Conservation (phyloP, 2,797 vertebrate genomes). For the Neomorphus geoffroyi region DNA sequence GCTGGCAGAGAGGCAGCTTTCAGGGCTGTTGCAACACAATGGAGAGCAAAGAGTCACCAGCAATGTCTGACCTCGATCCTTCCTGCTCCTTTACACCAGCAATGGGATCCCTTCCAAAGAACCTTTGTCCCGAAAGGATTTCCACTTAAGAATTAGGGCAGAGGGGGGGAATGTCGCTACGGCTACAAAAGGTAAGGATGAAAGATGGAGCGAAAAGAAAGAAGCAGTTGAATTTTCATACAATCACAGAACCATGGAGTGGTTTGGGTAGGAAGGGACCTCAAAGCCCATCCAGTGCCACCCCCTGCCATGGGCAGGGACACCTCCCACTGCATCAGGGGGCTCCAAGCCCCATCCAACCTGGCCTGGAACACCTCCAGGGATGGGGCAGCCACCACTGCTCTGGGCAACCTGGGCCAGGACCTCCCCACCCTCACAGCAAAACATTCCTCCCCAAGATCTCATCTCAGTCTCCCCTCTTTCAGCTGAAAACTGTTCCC, state of each 20-base stretch:
- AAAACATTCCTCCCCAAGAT: no score
- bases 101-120: background rate
- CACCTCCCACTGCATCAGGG: no score
- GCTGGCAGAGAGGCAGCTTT: background rate
- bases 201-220: background rate
- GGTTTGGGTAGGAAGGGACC: no score
- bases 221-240: background rate
- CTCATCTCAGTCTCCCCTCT: no score
- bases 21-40: background rate
- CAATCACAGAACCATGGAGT: background rate
- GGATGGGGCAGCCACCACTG: no score
- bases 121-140: background rate
- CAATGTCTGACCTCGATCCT: background rate
- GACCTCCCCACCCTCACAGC: no score
- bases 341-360: no score
- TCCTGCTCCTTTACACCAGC: background rate
- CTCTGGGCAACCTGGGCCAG: no score
- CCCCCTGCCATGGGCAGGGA: no score
- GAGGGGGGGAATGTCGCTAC: background rate
- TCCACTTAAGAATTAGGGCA: background rate
- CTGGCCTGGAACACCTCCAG: no score
- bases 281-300: no score
- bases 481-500: no score
- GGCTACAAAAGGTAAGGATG: background rate
- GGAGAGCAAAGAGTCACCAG: background rate